These are phyloP conservation scores for Chrysemys picta DNA, from an alignment of 2,113 vertebrate genomes.

Conservation along the genomic window DNA sequence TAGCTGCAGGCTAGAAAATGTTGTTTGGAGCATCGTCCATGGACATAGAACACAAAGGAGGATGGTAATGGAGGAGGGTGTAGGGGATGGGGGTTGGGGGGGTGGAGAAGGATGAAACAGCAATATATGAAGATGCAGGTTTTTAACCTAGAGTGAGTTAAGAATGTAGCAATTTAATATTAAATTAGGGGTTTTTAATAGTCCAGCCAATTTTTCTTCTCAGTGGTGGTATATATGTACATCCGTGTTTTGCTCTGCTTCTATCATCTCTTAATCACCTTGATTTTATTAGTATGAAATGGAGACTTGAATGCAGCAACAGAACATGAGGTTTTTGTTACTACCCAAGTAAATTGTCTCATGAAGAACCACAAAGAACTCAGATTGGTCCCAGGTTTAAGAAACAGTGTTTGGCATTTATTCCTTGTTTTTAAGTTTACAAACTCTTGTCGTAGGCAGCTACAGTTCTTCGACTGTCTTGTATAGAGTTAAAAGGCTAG, in stretches of 20 bases:
- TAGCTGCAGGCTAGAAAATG: slow-evolving; percentile 24
- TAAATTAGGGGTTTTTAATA: background rate
- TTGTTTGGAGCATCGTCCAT: slow-evolving; percentile 13
- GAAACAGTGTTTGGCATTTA: background rate
- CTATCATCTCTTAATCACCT: background rate
- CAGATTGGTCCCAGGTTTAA: background rate
- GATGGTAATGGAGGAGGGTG: background rate
- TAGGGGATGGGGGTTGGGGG: background rate
- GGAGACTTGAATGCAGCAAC: background rate
- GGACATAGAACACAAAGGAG: background rate
- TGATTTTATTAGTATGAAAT: background rate
- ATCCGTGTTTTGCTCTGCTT: background rate
- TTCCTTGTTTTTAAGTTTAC: background rate
- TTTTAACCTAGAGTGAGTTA: background rate
- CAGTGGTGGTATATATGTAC: background rate
- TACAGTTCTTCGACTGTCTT: background rate
- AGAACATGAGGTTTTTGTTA: background rate
- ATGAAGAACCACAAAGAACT: background rate
- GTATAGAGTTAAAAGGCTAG: background rate
- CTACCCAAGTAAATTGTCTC: background rate
- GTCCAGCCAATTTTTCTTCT: background rate
- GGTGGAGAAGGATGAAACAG: background rate
- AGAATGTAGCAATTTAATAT: background rate
- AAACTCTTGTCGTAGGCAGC: background rate
- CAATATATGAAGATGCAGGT: background rate